phyloP scores from a whole-genome alignment of 2,797 vertebrate genomes.

The Sarcophilus harrisii region DNA sequence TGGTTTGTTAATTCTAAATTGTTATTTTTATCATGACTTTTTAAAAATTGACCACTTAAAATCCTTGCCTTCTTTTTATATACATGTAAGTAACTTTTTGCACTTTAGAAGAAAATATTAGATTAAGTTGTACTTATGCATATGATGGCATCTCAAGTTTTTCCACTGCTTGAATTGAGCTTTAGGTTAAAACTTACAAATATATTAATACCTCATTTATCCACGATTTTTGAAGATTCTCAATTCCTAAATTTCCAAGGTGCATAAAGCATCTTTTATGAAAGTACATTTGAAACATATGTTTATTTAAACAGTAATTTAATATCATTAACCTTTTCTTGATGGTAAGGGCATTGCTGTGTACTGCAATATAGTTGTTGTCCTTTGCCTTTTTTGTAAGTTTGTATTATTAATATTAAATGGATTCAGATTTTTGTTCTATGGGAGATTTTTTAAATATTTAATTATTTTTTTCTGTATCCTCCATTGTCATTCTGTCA shows the following conservation, averaged over 20 bases:
- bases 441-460: not conserved
- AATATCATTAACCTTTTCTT: not conserved
- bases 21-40: conserved; percentile 15
- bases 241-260: not conserved
- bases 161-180: not conserved
- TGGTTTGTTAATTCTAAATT: conserved; percentile 2
- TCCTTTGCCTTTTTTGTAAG: not conserved
- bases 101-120: not conserved
- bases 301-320: not conserved
- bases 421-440: not conserved
- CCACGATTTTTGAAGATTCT: not conserved
- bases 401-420: not conserved
- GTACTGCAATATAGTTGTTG: not conserved
- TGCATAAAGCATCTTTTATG: not conserved
- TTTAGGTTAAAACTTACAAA: not conserved
- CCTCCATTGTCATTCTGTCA: not conserved
- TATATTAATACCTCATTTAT: not conserved
- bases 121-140: not conserved
- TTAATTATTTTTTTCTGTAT: not conserved
- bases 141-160: conserved; percentile 31
- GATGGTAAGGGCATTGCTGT: not conserved
- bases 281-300: not conserved
- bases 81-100: not conserved
- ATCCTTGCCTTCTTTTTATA: not conserved
- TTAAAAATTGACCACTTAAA: not conserved